Evolutionary conservation across 2,113 vertebrate genomes (phyloP).

Genomic region (Porphyrio hochstetteri): DNA sequence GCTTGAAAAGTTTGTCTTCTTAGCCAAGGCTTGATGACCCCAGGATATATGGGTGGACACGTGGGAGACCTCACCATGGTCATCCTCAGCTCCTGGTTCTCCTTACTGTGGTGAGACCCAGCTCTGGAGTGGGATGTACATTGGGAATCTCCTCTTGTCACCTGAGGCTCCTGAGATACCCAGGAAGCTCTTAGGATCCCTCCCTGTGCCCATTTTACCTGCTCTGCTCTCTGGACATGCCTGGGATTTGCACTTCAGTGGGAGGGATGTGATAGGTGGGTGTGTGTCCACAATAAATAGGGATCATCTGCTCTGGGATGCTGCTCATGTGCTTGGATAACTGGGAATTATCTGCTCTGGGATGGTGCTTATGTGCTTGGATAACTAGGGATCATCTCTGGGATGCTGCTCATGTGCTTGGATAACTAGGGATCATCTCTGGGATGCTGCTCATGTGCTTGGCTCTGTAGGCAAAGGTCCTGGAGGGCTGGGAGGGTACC

Average conservation of each 20-base stretch:
- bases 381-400: too few species aligned
- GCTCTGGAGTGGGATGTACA: background rate
- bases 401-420: too few species aligned
- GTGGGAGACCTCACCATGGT: background rate
- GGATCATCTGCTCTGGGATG: background rate
- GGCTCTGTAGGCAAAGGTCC: background rate
- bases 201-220: background rate
- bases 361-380: background rate
- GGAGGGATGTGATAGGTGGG: background rate
- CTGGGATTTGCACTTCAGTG: rapidly evolving
- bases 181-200: background rate
- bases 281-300: too few species aligned
- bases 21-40: background rate
- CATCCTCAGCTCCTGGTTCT: background rate
- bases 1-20: background rate
- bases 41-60: background rate
- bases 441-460: background rate
- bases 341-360: background rate
- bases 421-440: too few species aligned
- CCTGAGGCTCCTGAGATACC: background rate
- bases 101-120: background rate
- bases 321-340: too few species aligned
- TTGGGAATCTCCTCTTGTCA: background rate
- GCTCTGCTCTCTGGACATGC: rapidly evolving
- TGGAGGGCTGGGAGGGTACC: background rate